Conservation (phyloP, 1,140 invertebrate genomes). For the Panonychus citri region DNA sequence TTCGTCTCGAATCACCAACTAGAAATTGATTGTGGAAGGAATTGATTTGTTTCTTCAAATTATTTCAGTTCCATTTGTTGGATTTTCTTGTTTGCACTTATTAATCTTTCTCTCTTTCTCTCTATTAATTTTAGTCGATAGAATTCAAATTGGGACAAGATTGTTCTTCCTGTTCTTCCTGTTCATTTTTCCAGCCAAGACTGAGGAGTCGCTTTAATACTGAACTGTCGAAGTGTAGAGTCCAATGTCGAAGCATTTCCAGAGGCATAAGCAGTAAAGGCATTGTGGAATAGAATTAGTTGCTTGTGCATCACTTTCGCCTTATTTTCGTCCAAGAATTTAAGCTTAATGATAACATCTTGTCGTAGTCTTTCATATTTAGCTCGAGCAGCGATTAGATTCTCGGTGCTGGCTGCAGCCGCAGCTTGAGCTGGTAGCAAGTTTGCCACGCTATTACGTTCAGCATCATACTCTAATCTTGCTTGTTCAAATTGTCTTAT, state of each 20-base stretch:
- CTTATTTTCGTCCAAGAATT: slow-evolving; percentile 86
- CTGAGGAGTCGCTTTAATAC: slow-evolving; percentile 46
- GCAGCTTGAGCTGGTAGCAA: slow-evolving; percentile 23
- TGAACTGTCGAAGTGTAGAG: slow-evolving; percentile 85
- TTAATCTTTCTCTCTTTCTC: too few species aligned
- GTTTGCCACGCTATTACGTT: slow-evolving; percentile 34
- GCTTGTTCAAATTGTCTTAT: slow-evolving; percentile 77
- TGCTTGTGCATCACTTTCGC: slow-evolving; percentile 82
- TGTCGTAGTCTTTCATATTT: slow-evolving; percentile 71
- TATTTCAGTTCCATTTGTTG: too few species aligned
- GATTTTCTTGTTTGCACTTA: too few species aligned
- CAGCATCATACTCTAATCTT: slow-evolving; percentile 88
- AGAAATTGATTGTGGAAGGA: too few species aligned
- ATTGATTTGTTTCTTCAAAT: too few species aligned
- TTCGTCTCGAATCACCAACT: too few species aligned
- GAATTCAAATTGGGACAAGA: too few species aligned
- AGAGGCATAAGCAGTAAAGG: slow-evolving; percentile 83
- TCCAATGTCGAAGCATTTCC: slow-evolving; percentile 48
- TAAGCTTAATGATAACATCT: slow-evolving; percentile 82
- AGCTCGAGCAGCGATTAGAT: slow-evolving; percentile 18
- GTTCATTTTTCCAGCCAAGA: too few species aligned
- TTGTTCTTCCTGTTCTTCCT: too few species aligned
- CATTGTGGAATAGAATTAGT: slow-evolving; percentile 78
- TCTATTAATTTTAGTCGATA: too few species aligned
- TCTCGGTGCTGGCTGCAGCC: slow-evolving; percentile 16